These are phyloP conservation scores for Diplogasteroides magnus DNA, from an alignment of 1,140 invertebrate species.

Conservation along the genomic window DNA sequence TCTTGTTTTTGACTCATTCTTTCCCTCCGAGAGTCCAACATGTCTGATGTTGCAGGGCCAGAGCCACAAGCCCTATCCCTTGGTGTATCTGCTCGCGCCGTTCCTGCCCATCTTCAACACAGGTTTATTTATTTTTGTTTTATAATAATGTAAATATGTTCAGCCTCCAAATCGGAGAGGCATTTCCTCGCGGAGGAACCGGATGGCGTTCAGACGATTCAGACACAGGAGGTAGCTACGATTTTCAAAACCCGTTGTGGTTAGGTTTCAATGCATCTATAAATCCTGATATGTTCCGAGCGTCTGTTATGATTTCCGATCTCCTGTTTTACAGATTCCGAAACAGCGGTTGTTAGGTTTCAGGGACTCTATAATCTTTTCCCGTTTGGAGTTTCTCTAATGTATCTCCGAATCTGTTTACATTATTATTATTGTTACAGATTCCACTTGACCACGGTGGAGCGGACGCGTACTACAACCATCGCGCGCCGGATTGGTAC, in stretches of 20 bases:
- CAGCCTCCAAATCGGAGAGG: background rate
- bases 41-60: constrained; percentile 12
- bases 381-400: no score
- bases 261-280: no score
- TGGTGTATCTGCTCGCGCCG: constrained; percentile 22
- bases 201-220: constrained; percentile 6
- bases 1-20: no score
- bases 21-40: background rate
- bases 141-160: no score
- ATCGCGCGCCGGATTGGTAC: no score
- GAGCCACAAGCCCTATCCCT: constrained; percentile 12
- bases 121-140: constrained; percentile 5
- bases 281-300: no score
- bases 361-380: background rate
- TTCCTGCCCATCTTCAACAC: constrained; percentile 27
- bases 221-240: background rate
- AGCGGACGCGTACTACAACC: background rate
- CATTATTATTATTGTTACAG: background rate
- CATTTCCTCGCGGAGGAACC: background rate
- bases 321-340: no score
- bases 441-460: background rate
- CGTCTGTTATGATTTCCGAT: no score
- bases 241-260: no score
- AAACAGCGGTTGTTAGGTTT: no score
- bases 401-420: no score